These are phyloP conservation scores for Physella acuta DNA, from an alignment of 1,140 invertebrate genomes.

Conservation along the genomic window DNA sequence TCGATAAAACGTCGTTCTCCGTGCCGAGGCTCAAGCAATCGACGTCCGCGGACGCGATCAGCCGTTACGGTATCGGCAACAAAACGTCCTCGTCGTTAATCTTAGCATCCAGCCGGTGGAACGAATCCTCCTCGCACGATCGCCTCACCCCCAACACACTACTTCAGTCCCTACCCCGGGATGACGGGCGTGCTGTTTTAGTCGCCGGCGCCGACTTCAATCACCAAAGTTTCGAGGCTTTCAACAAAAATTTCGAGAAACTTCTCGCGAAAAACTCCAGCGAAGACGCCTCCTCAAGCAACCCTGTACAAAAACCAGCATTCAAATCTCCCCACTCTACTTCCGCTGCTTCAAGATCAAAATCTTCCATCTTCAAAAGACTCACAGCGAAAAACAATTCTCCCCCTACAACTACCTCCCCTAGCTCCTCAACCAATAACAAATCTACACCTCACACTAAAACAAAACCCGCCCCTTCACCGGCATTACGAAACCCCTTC, in stretches of 20 bases:
- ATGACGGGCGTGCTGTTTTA: neutral
- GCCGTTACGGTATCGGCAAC: slow-evolving; percentile 1
- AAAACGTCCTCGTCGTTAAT: neutral
- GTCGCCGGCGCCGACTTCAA: slow-evolving; percentile 1
- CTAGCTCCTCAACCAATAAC: neutral
- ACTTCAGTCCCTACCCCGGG: neutral
- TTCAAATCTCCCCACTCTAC: neutral
- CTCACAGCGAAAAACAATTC: neutral
- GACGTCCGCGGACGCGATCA: slow-evolving; percentile 24
- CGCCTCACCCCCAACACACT: neutral
- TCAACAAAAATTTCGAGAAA: slow-evolving; percentile 27
- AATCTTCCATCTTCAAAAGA: neutral
- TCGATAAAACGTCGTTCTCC: slow-evolving; percentile 7
- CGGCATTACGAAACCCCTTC: slow-evolving; percentile 17
- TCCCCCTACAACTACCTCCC: neutral
- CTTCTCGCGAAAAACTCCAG: slow-evolving; percentile 18
- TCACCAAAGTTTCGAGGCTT: slow-evolving; percentile 24
- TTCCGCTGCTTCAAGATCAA: neutral
- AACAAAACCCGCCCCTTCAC: neutral
- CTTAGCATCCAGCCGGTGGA: neutral
- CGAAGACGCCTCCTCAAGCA: neutral
- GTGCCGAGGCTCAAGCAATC: slow-evolving; percentile 20
- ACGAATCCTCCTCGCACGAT: slow-evolving; percentile 2
- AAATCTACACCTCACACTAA: neutral
- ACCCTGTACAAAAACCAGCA: neutral